Base-by-base conservation (phyloP, 2,797 vertebrate genomes). In the Gobio occitaniae region DNA sequence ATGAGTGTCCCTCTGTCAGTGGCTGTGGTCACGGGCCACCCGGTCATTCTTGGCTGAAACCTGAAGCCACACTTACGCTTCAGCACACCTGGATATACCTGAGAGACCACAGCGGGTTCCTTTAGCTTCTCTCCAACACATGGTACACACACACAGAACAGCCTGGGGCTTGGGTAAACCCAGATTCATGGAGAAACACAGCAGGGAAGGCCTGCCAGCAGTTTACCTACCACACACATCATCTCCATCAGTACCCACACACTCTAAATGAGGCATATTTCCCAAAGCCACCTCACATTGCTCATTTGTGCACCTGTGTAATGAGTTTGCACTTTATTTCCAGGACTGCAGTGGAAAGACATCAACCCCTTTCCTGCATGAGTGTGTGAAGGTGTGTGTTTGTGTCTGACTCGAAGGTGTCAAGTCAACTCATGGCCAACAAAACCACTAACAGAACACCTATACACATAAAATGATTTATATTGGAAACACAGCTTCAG, bases 11-110 rank as follows among this genome's bases (percentile, higher is more conserved):
- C 59, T 78, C 56, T 78, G 41, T 84, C 50, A n/a, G 50, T 32
- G 61, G 68, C 48, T 68, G 61, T 68, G 63, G 82, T 78, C 25
- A 36, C 25, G 25, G 75, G 66, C 83, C 83, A 84, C 76, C 83
- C 76, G 7, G 25, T 80, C 41, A 38, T 54, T 80, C 47, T 50
- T 69, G 75, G 52, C 54, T 72, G 44, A 79, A 74, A 79, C 38
- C 54, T 74, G 75, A 78, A 79, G 29, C 82, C 74, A 74, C 25
- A 69, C 63, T 66, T 66, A 83, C 36, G 78, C 81, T 65, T 74
- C 19, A 75, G 71, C 83, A 85, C 87, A 89, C 87, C 87, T 89
- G 85, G 80, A 87, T 89, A 85, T 86, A 86, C 85, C 86, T 87
- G 72, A 41, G 66, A 86, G 44, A 52, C 71, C 86, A 38, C 76